phyloP scores from a whole-genome alignment of 2,797 vertebrate genomes.

The Sebastes baramenuke region DNA sequence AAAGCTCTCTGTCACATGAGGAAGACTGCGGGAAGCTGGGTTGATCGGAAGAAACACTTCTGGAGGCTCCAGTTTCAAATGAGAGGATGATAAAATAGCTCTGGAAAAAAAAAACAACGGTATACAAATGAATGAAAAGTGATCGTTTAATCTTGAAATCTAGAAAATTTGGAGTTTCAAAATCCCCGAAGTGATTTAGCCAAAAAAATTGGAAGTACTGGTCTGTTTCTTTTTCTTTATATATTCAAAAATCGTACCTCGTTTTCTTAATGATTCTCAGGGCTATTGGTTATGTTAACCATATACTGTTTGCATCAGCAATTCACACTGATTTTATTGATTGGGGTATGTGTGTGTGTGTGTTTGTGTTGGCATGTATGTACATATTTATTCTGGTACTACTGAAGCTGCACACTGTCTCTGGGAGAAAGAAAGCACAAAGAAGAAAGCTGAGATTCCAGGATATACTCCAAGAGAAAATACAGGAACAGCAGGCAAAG shows the following conservation, averaged over 20 bases:
- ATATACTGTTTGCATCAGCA: constrained; percentile 8
- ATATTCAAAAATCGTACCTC: background rate
- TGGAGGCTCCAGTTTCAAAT: constrained; percentile 5
- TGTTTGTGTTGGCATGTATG: background rate
- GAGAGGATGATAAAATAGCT: background rate
- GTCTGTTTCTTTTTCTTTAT: background rate
- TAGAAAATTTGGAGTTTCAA: background rate
- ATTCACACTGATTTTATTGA: constrained; percentile 21
- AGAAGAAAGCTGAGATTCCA: constrained; percentile 20
- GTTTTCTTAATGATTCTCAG: background rate
- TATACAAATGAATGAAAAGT: constrained; percentile 9
- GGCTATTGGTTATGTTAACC: constrained; percentile 39
- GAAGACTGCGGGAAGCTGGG: constrained; percentile 39
- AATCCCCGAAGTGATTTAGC: background rate
- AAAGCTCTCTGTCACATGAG: constrained; percentile 54
- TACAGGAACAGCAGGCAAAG: background rate
- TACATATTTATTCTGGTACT: constrained; percentile 5
- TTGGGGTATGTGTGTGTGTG: constrained; percentile 13
- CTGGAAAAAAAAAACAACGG: background rate
- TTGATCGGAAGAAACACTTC: constrained; percentile 35
- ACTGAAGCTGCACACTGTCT: constrained; percentile 2
- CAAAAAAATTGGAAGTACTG: background rate
- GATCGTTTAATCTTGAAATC: background rate
- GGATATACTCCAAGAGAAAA: background rate
- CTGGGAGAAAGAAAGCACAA: constrained; percentile 3